Percentiles rank a stretch among this genome's conserved stretches.
Conservation (phyloP, 2,888 invertebrate genomes). For the Coelinius sp. region DNA sequence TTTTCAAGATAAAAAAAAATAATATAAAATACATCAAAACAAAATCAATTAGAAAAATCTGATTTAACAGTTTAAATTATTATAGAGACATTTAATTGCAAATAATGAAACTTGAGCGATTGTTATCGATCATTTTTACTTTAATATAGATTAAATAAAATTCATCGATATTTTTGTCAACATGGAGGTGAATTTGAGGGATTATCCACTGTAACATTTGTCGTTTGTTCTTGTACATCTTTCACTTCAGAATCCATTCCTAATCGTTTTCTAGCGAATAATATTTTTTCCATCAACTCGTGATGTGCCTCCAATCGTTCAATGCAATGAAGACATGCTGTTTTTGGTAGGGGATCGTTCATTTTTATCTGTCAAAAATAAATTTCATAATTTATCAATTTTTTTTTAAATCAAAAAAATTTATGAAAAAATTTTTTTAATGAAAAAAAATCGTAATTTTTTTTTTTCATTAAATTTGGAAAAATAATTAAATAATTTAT, state of each 20-base stretch:
- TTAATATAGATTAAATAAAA: no score
- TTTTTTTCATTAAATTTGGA: no score
- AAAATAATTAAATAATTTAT: no score
- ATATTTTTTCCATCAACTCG: constrained; percentile 72
- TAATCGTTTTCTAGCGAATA: constrained; percentile 66
- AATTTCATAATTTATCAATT: neutral
- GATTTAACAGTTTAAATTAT: constrained; percentile 16
- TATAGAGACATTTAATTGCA: neutral
- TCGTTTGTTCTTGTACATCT: constrained; percentile 53
- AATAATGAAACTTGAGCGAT: constrained; percentile 9
- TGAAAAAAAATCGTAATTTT: no score
- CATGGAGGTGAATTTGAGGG: constrained; percentile 60
- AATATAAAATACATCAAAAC: neutral
- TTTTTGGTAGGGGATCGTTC: constrained; percentile 72
- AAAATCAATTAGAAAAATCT: constrained; percentile 12
- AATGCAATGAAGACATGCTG: constrained; percentile 74
- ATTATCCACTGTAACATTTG: constrained; percentile 57
- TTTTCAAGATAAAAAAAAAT: neutral
- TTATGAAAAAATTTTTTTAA: neutral
- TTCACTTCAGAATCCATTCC: constrained; percentile 59
- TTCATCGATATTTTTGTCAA: constrained; percentile 38
- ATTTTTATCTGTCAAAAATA: constrained; percentile 65
- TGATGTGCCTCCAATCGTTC: constrained; percentile 73
- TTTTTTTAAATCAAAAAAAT: constrained; percentile 1
- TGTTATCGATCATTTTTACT: neutral